Conservation (phyloP, 2,888 invertebrate species). For the Eristalis arbustorum region DNA sequence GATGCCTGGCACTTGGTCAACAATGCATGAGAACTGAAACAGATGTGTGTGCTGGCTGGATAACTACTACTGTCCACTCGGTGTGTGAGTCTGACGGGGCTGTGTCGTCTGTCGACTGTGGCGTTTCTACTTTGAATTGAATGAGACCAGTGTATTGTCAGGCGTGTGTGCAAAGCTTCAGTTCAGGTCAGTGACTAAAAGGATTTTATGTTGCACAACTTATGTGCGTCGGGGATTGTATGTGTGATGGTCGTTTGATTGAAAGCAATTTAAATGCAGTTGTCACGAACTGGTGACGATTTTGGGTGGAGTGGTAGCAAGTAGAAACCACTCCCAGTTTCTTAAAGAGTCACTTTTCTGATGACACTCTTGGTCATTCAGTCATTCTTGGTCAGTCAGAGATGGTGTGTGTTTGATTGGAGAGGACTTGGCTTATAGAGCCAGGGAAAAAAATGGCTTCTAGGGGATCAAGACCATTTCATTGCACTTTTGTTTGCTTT, state of each 20-base stretch:
- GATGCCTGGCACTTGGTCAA: slow-evolving; percentile 27
- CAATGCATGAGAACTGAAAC: slow-evolving; percentile 27
- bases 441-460: no score
- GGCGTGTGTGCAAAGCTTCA: not conserved
- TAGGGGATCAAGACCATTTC: no score
- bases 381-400: not conserved
- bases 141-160: not conserved
- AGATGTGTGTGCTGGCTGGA: slow-evolving; percentile 17
- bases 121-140: not conserved
- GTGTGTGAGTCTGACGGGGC: no score
- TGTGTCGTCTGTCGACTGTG: not conserved
- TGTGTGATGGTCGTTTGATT: not conserved
- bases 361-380: not conserved
- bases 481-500: no score
- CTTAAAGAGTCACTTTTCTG: not conserved
- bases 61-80: no score
- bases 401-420: not conserved
- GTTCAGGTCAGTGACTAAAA: not conserved
- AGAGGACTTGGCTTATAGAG: no score
- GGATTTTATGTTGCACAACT: not conserved
- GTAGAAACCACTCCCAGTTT: not conserved
- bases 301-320: not conserved
- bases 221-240: not conserved
- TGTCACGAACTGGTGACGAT: not conserved
- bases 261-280: not conserved